Base-by-base conservation (phyloP, 2,113 vertebrate genomes). In the Chascanopsetta lugubris region DNA sequence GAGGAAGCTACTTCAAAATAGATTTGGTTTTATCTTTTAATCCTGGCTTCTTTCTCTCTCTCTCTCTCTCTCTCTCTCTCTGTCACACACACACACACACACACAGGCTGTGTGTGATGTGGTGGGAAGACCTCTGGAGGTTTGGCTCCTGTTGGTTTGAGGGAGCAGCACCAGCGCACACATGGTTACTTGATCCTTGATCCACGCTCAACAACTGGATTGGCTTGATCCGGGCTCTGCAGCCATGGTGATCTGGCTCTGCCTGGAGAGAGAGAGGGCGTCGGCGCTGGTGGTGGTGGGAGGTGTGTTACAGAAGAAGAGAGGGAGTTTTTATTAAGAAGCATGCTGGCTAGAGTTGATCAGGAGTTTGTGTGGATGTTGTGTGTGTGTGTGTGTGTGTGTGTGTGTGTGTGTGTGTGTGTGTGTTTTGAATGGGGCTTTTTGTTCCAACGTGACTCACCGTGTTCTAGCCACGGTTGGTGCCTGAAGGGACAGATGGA, bases 391-490 rank as follows among this genome's bases (percentile, higher is more conserved):
- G 40, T 54, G n/a, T 72, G 74, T 71, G 75, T 60, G 77, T 78
- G 43, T 61, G 63, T 62, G 77, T 62, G 77, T 77, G 38, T 22
- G 57, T 71, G 30, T 62, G 10, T 64, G 32, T 61, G 24, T 72
- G 74, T 72, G 77, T 58, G 77, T 78, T 80, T 90, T 92, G 61
- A 92, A 92, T 88, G 78, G 77, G 72, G 69, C 65, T 89, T 90
- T 91, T 91, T 90, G 82, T 92, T 90, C 79, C 85, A 88, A 78
- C 61, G 70, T 93, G 92, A 92, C 88, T 91, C 90, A 92, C 72
- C 61, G 64, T 74, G 80, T 71, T 86, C 75, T 77, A 79, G 77
- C 79, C 75, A 75, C 69, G 61, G 86, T 85, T 83, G 67, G 80
- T 74, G 85, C 85, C 85, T 83, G 79, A 72, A 86, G 85, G 82